Conservation (phyloP, 2,888 invertebrate species). For the Ectemnius continuus region DNA sequence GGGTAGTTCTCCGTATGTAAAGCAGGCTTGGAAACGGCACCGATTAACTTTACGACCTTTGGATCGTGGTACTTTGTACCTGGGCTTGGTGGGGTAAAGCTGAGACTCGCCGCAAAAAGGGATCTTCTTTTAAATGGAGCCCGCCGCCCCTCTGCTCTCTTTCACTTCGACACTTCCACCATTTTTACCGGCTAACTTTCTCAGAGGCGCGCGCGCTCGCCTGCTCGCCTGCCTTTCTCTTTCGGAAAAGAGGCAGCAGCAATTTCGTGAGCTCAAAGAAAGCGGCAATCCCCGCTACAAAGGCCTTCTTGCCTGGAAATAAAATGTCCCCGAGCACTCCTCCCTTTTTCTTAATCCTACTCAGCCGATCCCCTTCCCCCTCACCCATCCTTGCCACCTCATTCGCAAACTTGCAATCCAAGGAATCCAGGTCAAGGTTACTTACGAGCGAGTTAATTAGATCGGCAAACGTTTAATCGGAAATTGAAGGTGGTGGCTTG, state of each 20-base stretch:
- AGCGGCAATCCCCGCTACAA: background rate
- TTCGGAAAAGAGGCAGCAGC: constrained; percentile 1
- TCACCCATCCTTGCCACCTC: no score
- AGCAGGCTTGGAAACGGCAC: background rate
- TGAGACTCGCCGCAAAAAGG: no score
- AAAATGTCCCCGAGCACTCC: constrained; percentile 14
- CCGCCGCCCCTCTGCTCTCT: background rate
- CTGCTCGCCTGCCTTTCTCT: constrained; percentile 3
- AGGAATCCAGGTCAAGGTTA: no score
- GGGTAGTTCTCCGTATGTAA: background rate
- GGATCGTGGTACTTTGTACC: background rate
- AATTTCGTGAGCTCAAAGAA: constrained; percentile 40
- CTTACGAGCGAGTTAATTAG: no score
- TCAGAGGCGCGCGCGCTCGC: constrained; percentile 2
- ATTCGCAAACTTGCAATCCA: no score
- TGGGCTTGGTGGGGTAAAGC: no score
- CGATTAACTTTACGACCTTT: background rate
- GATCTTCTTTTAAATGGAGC: background rate
- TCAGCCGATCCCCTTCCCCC: no score
- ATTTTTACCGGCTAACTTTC: constrained; percentile 14
- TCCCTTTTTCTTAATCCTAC: background rate
- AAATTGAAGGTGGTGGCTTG: no score
- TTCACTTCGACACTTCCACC: constrained; percentile 9
- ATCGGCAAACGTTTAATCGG: no score
- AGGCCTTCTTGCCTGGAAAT: background rate